Evolutionary conservation across 2,113 vertebrate species (phyloP), one percentile per base, ranked within the genome.

Genomic region (Gallinago jamesoni): DNA sequence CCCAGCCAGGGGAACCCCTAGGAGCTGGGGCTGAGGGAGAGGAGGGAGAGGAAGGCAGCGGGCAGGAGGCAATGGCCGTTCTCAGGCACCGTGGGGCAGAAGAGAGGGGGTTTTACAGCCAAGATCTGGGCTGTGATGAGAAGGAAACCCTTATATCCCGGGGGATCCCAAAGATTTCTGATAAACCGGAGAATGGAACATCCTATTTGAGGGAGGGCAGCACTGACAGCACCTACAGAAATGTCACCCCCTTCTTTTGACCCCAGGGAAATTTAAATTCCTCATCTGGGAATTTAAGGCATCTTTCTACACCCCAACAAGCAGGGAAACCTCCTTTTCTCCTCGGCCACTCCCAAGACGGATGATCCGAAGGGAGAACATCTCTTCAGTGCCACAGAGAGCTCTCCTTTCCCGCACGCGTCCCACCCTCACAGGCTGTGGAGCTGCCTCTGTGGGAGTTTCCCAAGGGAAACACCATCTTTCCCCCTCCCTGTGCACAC

Each of bases 361-460:
- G 57, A 48, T 47, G 3, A 16, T 31, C 25, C 41, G 25, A 15
- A 85, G 33, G 33, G 15, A 27, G 66, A 79, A 13, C 41, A 30
- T 21, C 20, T 11, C 5, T 4, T 16, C 75, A 52, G 52, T 45
- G 1, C 31, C 28, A 8, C 30, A 23, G 59, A n/a, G 18, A 47
- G 57, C 57, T 43, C 63, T 11, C 7, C 2, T 3, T 19, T 31
- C 84, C 80, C 23, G 56, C 85, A 56, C 50, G 18, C 28, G 45
- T 57, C 62, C 47, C 27, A 12, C 50, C 68, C 56, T n/a, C 25
- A 3, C 78, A 12, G 57, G 11, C 7, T 7, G 0, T 1, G 0
- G 69, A 7, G 80, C 27, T 30, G 45, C 25, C 25, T 24, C 88
- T 25, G 47, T 9, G 13, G 62, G 63, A 33, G 27, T 5, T 25